phyloP scores from a whole-genome alignment of 2,113 vertebrate species.

The Rattus rattus region DNA sequence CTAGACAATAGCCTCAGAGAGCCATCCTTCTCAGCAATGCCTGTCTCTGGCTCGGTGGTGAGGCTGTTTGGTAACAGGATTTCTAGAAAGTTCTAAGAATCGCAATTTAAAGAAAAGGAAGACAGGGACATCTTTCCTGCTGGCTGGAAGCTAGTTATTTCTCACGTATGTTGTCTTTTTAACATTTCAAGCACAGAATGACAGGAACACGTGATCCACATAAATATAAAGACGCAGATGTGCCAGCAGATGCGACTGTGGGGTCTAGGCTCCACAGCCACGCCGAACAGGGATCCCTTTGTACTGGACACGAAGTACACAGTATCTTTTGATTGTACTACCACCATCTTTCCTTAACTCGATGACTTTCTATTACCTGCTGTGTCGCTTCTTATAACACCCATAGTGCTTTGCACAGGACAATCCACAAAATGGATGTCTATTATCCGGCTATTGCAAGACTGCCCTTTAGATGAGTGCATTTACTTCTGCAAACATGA shows the following conservation, averaged over 20 bases:
- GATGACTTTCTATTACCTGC: slow-evolving; percentile 86
- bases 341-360: slow-evolving; percentile 87
- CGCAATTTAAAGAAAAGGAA: slow-evolving; percentile 39
- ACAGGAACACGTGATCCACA: slow-evolving; percentile 23
- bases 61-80: neutral
- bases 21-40: neutral
- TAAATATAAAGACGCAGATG: neutral
- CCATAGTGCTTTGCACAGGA: slow-evolving; percentile 80
- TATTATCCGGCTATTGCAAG: slow-evolving; percentile 65
- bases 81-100: neutral
- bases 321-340: slow-evolving; percentile 82
- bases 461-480: slow-evolving; percentile 64
- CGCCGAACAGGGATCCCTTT: slow-evolving; percentile 83
- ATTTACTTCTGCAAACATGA: slow-evolving; percentile 25
- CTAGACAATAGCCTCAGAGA: neutral
- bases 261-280: slow-evolving; percentile 43
- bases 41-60: neutral
- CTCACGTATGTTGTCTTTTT: slow-evolving; percentile 54
- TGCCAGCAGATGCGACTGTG: slow-evolving; percentile 56
- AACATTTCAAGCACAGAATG: slow-evolving; percentile 60
- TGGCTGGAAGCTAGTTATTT: neutral
- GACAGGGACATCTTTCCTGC: slow-evolving; percentile 53
- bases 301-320: slow-evolving; percentile 75
- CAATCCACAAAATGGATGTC: slow-evolving; percentile 75
- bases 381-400: slow-evolving; percentile 82